These are phyloP conservation scores for Tragelaphus scriptus DNA, from an alignment of 2,113 vertebrate species.

Conservation along the genomic window DNA sequence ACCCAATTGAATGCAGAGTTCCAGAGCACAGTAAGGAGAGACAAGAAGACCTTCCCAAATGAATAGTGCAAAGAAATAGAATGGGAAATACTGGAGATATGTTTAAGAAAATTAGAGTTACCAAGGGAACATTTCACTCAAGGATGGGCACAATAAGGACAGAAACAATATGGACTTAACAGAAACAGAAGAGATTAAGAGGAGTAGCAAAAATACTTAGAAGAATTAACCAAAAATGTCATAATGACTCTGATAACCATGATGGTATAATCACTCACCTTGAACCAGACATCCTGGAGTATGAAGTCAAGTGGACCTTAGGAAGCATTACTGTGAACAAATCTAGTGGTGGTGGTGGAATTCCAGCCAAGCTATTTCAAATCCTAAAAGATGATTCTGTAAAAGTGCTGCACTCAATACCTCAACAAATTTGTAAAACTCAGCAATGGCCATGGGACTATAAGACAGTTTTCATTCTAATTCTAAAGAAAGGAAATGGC, in stretches of 20 bases:
- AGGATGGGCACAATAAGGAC: background rate
- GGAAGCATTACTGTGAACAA: background rate
- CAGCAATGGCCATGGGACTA: background rate
- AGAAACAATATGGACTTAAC: background rate
- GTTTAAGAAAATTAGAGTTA: background rate
- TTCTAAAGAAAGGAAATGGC: background rate
- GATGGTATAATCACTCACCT: background rate
- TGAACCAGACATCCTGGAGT: background rate
- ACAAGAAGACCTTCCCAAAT: background rate
- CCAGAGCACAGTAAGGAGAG: background rate
- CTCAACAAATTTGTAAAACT: background rate
- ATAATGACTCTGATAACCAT: background rate
- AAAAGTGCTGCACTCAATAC: background rate
- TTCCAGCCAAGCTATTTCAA: background rate
- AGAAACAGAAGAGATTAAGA: background rate
- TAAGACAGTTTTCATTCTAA: background rate
- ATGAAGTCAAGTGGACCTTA: background rate
- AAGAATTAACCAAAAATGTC: background rate
- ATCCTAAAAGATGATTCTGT: background rate
- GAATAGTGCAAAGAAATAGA: background rate
- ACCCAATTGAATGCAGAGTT: background rate
- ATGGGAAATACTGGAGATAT: background rate
- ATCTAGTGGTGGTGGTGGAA: background rate
- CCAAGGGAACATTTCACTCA: background rate
- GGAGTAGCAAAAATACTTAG: background rate